A percentile compares a stretch with the other conserved stretches of the same genome.
Conservation (phyloP, 2,797 vertebrate species). For the Trematomus bernacchii region DNA sequence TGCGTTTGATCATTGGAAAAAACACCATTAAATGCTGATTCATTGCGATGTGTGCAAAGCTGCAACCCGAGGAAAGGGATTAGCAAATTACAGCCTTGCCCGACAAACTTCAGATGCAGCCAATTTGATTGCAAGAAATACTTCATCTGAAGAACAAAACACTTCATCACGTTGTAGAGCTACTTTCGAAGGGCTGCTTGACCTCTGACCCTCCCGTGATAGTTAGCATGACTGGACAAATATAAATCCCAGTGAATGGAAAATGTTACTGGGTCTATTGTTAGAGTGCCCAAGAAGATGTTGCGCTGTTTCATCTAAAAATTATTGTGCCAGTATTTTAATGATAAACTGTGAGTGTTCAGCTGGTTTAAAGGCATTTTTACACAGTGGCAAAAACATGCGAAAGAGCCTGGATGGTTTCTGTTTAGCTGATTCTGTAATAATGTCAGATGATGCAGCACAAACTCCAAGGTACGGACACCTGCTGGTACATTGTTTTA, state of each 20-base stretch:
- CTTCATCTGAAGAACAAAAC: slow-evolving; percentile 43
- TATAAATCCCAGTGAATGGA: not conserved
- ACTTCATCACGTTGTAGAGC: slow-evolving; percentile 27
- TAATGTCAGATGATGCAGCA: not conserved
- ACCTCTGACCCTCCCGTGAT: not conserved
- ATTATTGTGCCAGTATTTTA: slow-evolving; percentile 8
- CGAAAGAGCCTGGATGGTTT: slow-evolving; percentile 1
- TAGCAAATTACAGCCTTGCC: slow-evolving; percentile 46
- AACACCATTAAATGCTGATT: slow-evolving; percentile 37
- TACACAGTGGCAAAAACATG: not conserved
- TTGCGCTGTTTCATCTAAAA: not conserved
- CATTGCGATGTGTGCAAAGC: slow-evolving; percentile 11
- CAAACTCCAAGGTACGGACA: not conserved
- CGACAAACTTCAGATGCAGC: slow-evolving; percentile 18
- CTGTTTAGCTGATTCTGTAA: slow-evolving; percentile 4
- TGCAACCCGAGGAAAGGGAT: slow-evolving; percentile 29
- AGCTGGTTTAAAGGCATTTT: slow-evolving; percentile 17
- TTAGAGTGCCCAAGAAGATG: slow-evolving; percentile 4
- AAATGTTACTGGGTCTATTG: slow-evolving; percentile 7
- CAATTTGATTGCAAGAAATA: slow-evolving; percentile 35
- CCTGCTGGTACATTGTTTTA: not conserved
- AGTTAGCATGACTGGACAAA: slow-evolving; percentile 8
- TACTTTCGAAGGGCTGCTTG: not conserved
- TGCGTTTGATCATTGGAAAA: slow-evolving; percentile 23
- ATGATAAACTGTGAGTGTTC: slow-evolving; percentile 10